phyloP scores from a whole-genome alignment of 2,888 invertebrate genomes.

The Ectobius pallidus region DNA sequence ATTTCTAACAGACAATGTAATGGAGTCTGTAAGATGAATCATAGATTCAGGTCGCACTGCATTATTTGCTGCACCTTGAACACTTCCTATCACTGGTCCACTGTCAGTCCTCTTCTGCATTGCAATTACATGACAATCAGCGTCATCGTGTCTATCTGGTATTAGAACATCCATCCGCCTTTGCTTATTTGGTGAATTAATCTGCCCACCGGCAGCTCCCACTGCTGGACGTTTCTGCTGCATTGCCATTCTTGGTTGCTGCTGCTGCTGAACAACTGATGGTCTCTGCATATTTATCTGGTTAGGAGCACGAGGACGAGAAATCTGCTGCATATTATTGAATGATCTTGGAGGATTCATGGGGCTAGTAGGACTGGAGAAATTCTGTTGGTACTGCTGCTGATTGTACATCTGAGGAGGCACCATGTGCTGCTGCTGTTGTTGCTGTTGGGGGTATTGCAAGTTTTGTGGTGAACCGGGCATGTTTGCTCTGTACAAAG shows the following conservation, averaged over 20 bases:
- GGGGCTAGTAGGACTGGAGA: neutral
- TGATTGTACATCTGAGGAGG: slow-evolving; percentile 13
- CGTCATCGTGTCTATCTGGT: slow-evolving; percentile 73
- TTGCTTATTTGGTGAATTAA: slow-evolving; percentile 37
- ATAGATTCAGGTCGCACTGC: slow-evolving; percentile 57
- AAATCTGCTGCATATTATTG: slow-evolving; percentile 26
- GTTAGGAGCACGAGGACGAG: slow-evolving; percentile 27
- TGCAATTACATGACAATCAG: slow-evolving; percentile 76
- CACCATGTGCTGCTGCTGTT: slow-evolving; percentile 28
- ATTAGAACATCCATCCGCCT: slow-evolving; percentile 66
- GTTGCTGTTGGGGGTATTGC: slow-evolving; percentile 17
- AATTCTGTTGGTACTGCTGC: slow-evolving; percentile 23
- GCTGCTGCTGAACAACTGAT: slow-evolving; percentile 28
- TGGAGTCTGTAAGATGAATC: slow-evolving; percentile 74
- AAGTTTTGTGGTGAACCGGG: slow-evolving; percentile 50
- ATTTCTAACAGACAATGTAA: slow-evolving; percentile 67
- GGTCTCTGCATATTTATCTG: neutral
- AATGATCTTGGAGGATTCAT: slow-evolving; percentile 29
- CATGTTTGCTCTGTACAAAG: slow-evolving; percentile 54
- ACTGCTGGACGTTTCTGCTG: slow-evolving; percentile 25
- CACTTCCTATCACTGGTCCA: slow-evolving; percentile 74
- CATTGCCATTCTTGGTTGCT: slow-evolving; percentile 8
- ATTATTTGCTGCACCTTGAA: slow-evolving; percentile 62
- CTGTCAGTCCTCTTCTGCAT: slow-evolving; percentile 76
- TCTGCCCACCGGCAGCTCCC: slow-evolving; percentile 44